Evolutionary conservation across 2,113 vertebrate genomes (phyloP).

Genomic region (Okapia johnstoni): DNA sequence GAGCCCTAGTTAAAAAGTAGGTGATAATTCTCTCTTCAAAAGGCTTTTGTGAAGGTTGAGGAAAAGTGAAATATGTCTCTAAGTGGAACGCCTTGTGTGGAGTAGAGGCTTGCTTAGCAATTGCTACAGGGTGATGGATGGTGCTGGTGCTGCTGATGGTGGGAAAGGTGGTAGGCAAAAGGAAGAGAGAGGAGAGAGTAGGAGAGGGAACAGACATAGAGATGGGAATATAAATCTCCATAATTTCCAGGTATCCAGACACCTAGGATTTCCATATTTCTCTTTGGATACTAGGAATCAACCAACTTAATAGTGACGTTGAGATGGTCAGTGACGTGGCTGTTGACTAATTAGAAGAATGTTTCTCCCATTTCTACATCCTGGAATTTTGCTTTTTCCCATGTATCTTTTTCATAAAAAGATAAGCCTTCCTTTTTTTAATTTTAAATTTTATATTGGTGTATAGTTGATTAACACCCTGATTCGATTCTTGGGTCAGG

Average conservation of each 20-base stretch:
- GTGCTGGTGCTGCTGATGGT: rapidly evolving
- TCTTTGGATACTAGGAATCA: neutral
- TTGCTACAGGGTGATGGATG: neutral
- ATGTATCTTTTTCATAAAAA: neutral
- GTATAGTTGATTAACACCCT: neutral
- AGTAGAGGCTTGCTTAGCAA: neutral
- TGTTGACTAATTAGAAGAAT: neutral
- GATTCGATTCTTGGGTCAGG: neutral
- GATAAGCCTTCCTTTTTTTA: neutral
- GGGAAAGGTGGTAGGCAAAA: neutral
- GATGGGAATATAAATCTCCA: neutral
- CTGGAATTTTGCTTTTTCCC: neutral
- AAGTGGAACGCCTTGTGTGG: neutral
- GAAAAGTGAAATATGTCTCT: neutral
- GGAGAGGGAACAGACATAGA: neutral
- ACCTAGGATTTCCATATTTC: neutral
- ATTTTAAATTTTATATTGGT: neutral
- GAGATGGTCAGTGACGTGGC: neutral
- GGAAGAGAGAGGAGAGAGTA: neutral
- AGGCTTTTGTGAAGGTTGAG: neutral
- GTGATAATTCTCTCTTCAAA: neutral
- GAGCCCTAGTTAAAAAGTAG: neutral
- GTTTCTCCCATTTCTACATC: neutral
- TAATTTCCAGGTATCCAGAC: neutral
- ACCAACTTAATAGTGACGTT: neutral